Base-by-base conservation (phyloP, 1,140 invertebrate species). In the Achroia grisella region DNA sequence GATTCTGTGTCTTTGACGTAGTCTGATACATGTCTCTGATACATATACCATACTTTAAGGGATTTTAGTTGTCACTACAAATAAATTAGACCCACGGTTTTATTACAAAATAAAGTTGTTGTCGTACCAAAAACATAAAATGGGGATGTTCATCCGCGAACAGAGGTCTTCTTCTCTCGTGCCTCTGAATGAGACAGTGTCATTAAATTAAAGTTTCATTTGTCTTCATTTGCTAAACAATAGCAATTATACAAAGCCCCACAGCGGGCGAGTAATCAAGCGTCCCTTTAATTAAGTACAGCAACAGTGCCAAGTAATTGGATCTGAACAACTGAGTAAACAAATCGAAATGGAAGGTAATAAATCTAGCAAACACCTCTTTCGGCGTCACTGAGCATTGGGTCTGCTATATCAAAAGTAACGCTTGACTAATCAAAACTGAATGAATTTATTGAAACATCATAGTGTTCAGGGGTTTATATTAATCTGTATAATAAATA, bases 221-320 rank as follows among this genome's bases (percentile, higher is more conserved):
- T 82, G 80, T 84, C 78, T 84, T 84, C 80, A 84, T 84, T 84
- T 84, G 76, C 80, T 84, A 84, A 82, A 84, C 78, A 84, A 84
- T 84, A 84, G 80, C 80, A 82, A 84, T 84, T 84, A 84, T 82
- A 84, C 76, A 80, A 77, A 81, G 80, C 78, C 76, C 74, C 80
- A 67, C 78, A 80, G 80, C 80, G 76, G 76, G 76, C 76, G 76
- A 80, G 78, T 84, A 80, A 84, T 84, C 80, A 82, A 80, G 68
- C 80, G 80, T 79, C 80, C 80, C 80, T 84, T 84, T 84, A 84
- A 84, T 84, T 84, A 84, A 84, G 80, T 79, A 84, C 80, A 84
- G 80, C 80, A 84, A 79, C 80, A 80, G 80, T 81, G 76, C 75
- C 77, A 81, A 84, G 80, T 84, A 84, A 84, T 84, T 84, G 77